Evolutionary conservation across 2,797 vertebrate species (phyloP).

Genomic region (Bradypus variegatus): DNA sequence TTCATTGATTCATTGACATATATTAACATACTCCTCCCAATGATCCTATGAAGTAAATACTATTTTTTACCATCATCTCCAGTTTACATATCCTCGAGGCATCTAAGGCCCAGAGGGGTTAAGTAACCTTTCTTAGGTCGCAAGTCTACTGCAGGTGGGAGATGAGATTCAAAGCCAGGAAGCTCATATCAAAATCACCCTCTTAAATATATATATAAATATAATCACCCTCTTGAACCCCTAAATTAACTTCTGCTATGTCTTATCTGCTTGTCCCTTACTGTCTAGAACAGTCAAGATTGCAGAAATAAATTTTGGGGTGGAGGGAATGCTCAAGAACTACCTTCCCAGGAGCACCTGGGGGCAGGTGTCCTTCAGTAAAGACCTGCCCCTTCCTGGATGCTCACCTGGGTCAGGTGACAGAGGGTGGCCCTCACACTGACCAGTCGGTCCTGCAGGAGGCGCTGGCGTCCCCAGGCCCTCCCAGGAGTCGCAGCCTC

Average conservation of each 20-base stretch:
- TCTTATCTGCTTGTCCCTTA: neutral
- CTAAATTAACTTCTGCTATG: neutral
- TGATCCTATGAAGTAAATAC: neutral
- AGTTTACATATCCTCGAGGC: neutral
- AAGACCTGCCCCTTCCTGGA: neutral
- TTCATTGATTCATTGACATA: neutral
- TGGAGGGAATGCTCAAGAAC: neutral
- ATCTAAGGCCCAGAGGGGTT: neutral
- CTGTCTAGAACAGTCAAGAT: neutral
- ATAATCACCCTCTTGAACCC: too few species aligned
- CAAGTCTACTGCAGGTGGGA: neutral
- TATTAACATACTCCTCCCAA: neutral
- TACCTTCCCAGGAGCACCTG: neutral
- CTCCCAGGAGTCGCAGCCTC: slow-evolving; percentile 72
- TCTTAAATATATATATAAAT: neutral
- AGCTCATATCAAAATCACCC: neutral
- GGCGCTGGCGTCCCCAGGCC: slow-evolving; percentile 79
- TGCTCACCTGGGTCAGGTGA: slow-evolving; percentile 80
- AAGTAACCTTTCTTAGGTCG: slow-evolving; percentile 1
- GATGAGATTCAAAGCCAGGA: neutral
- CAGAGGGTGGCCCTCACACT: slow-evolving; percentile 86
- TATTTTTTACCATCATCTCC: neutral
- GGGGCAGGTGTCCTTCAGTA: neutral
- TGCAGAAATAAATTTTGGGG: neutral
- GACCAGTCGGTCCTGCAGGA: slow-evolving; percentile 89